A percentile compares a stretch with the other conserved stretches of the same genome.
These are phyloP conservation scores for Delichon dasypus DNA, from an alignment of 2,797 vertebrate species.

Conservation along the genomic window DNA sequence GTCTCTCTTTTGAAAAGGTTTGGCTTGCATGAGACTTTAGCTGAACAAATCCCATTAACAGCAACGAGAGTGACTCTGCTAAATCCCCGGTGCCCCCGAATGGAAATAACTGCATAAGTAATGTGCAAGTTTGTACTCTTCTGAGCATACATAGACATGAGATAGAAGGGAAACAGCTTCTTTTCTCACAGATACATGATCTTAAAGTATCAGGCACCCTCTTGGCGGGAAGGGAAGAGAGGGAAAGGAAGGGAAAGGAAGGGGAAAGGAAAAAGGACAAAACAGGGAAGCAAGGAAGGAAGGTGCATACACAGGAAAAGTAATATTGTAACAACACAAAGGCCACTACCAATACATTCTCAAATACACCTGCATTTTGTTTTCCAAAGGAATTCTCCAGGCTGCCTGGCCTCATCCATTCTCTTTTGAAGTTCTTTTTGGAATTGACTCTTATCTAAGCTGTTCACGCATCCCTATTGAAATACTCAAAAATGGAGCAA, in stretches of 20 bases:
- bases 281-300: not conserved
- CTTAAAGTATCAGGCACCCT: not conserved
- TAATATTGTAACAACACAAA: slow-evolving; percentile 6
- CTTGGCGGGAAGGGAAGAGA: not conserved
- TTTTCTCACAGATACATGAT: not conserved
- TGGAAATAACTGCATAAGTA: not conserved
- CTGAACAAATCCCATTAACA: slow-evolving; percentile 49
- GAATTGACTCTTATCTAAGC: slow-evolving; percentile 42
- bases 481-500: slow-evolving; percentile 61
- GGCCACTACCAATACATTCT: not conserved
- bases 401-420: not conserved
- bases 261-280: not conserved
- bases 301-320: not conserved
- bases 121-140: not conserved
- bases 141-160: not conserved
- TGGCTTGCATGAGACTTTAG: not conserved
- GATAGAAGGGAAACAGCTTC: not conserved
- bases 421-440: slow-evolving; percentile 58
- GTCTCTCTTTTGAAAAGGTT: slow-evolving; percentile 28
- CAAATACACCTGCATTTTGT: slow-evolving; percentile 15
- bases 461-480: slow-evolving; percentile 45
- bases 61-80: not conserved
- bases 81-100: not conserved
- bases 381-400: slow-evolving; percentile 46
- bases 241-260: not conserved